Conservation (phyloP, 2,113 vertebrate species). For the Pavo muticus region DNA sequence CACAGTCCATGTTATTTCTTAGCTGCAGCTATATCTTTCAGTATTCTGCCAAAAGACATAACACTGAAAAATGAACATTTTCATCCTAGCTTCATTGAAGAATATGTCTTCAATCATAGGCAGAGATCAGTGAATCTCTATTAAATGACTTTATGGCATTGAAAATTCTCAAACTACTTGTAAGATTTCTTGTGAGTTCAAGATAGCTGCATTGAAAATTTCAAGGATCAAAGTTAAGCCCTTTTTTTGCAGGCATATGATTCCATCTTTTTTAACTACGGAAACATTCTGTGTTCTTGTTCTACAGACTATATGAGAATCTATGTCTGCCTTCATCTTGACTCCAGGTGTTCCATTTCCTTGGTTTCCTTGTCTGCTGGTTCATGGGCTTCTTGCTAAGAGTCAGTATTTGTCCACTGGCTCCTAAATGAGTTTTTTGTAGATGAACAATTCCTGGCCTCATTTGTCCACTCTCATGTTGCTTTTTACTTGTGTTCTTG, state of each 20-base stretch:
- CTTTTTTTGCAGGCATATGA: neutral
- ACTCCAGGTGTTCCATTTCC: neutral
- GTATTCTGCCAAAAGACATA: neutral
- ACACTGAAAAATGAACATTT: neutral
- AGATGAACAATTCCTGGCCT: neutral
- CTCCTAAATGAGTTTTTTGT: constrained; percentile 1
- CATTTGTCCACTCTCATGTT: neutral
- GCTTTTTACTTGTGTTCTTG: constrained; percentile 7
- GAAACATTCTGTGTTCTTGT: neutral
- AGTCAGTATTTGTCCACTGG: neutral
- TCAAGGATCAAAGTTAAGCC: neutral
- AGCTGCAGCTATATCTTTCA: neutral
- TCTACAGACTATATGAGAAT: neutral
- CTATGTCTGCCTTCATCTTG: neutral
- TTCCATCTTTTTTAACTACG: neutral
- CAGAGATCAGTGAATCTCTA: neutral
- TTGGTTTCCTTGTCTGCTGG: neutral
- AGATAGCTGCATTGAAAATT: neutral
- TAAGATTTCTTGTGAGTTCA: neutral
- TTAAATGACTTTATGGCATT: neutral
- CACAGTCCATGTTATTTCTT: neutral
- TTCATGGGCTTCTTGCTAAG: constrained; percentile 1
- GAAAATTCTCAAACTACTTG: neutral
- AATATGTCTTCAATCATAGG: neutral
- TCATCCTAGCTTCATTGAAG: neutral